phyloP scores from a whole-genome alignment of 2,888 invertebrate genomes.

The Aradus depressus region DNA sequence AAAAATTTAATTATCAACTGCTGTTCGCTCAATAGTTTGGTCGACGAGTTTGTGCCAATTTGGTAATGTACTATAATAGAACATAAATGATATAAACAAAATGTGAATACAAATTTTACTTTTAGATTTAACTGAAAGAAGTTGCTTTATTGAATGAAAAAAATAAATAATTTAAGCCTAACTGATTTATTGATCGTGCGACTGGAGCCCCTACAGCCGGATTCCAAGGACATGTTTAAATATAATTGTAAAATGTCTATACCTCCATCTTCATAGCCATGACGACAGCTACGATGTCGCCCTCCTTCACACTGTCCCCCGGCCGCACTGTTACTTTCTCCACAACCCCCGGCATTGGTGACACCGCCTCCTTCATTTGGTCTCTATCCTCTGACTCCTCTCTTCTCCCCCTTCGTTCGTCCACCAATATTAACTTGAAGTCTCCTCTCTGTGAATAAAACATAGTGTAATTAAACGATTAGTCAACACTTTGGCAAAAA shows the following conservation, averaged over 20 bases:
- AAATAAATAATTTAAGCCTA: neutral
- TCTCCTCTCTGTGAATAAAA: conserved; percentile 10
- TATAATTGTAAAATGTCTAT: conserved; percentile 22
- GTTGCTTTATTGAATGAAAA: neutral
- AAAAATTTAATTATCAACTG: too few relatives aligned
- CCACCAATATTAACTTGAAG: conserved; percentile 1
- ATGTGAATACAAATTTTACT: too few relatives aligned
- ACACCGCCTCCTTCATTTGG: conserved; percentile 45
- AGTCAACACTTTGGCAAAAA: neutral
- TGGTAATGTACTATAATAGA: too few relatives aligned
- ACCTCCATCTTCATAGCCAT: conserved; percentile 99
- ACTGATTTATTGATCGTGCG: too few relatives aligned
- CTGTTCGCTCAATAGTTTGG: too few relatives aligned
- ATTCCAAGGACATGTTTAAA: too few relatives aligned
- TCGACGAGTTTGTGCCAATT: too few relatives aligned
- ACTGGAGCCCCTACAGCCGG: too few relatives aligned
- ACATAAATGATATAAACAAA: too few relatives aligned
- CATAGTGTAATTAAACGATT: neutral
- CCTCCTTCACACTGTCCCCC: conserved; percentile 72
- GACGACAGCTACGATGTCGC: conserved; percentile 83
- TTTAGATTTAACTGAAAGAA: neutral
- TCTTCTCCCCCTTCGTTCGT: neutral
- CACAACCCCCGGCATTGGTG: conserved; percentile 94
- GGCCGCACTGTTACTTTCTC: conserved; percentile 76
- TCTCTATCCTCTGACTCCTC: conserved; percentile 1